Evolutionary conservation across 1,140 invertebrate species (phyloP).

Genomic region (Thereuonema tuberculata): DNA sequence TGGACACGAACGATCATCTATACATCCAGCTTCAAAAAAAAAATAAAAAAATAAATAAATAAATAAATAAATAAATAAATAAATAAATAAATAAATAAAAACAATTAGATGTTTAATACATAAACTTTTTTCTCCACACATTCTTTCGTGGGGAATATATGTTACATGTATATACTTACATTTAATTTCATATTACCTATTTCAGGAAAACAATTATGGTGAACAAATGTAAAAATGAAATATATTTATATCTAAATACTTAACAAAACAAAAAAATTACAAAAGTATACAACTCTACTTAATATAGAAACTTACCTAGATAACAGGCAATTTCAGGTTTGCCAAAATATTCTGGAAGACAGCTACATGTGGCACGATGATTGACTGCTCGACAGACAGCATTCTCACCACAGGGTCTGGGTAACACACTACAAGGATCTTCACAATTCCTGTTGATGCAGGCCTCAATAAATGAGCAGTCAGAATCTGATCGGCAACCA

Average conservation of each 20-base stretch:
- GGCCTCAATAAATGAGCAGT: slow-evolving; percentile 53
- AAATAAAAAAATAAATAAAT: background rate
- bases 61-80: background rate
- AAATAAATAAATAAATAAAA: slow-evolving; percentile 18
- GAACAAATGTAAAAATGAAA: too few relatives aligned
- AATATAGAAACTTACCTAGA: slow-evolving; percentile 7
- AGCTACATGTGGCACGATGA: slow-evolving; percentile 21
- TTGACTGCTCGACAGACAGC: slow-evolving; percentile 17
- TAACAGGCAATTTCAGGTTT: slow-evolving; percentile 18
- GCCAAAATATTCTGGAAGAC: slow-evolving; percentile 19
- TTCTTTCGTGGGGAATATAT: too few relatives aligned
- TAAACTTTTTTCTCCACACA: too few relatives aligned
- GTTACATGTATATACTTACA: too few relatives aligned
- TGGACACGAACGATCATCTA: slow-evolving; percentile 74
- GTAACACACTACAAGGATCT: slow-evolving; percentile 65
- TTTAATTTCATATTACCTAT: too few relatives aligned
- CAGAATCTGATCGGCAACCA: slow-evolving; percentile 53
- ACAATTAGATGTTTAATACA: too few relatives aligned
- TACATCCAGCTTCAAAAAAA: slow-evolving; percentile 40
- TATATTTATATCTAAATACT: too few relatives aligned
- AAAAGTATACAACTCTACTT: too few relatives aligned
- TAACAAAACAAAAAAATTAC: too few relatives aligned
- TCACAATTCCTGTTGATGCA: slow-evolving; percentile 76
- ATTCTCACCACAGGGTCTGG: slow-evolving; percentile 22
- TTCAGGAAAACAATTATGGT: too few relatives aligned